Base-by-base conservation (phyloP, 2,888 invertebrate species). In the Sympetrum striolatum region DNA sequence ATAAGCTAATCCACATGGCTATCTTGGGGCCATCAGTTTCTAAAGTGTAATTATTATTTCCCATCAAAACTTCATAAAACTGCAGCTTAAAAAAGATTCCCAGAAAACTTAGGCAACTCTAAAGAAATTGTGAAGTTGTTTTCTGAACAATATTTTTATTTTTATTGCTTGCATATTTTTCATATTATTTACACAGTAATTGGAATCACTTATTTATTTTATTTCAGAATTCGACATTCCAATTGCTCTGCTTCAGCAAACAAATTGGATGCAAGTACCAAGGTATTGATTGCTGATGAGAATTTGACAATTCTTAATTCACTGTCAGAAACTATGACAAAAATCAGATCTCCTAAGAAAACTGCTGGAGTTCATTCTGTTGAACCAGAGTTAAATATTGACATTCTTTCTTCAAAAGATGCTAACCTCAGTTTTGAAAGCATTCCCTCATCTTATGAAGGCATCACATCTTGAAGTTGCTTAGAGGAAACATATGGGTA, bases 361-460 rank as follows among this genome's bases (percentile, higher is more conserved):
- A n/a, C 60, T 64, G 35, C 60, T 22, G 60, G 60, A n/a, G n/a
- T 15, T 22, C 58, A 58, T 35, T 60, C 37, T 31, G 60, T n/a
- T 35, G 86, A 64, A n/a, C 64, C 86, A 53, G 60, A 37, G 22
- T 12, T 86, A 37, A 60, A 60, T 64, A 86, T 60, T 37, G 35
- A 60, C 12, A 58, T 86, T 37, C 60, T 86, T 4, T 86, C 58
- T 64, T 14, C 64, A 35, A 86, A 86, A 86, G 60, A n/a, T 35
- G 25, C 86, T 22, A 60, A 86, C 53, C 25, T 86, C 37, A 58
- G 37, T 22, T 86, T 64, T 64, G 64, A 60, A 31, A 60, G 37
- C 86, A 86, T 86, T 86, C 86, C 86, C 35, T 60, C 86, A n/a
- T 37, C 86, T 39, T 86, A 60, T 86, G 86, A 48, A 86, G 31